These are phyloP conservation scores for Plectus sambesii DNA, from an alignment of 1,140 invertebrate genomes.

Conservation along the genomic window DNA sequence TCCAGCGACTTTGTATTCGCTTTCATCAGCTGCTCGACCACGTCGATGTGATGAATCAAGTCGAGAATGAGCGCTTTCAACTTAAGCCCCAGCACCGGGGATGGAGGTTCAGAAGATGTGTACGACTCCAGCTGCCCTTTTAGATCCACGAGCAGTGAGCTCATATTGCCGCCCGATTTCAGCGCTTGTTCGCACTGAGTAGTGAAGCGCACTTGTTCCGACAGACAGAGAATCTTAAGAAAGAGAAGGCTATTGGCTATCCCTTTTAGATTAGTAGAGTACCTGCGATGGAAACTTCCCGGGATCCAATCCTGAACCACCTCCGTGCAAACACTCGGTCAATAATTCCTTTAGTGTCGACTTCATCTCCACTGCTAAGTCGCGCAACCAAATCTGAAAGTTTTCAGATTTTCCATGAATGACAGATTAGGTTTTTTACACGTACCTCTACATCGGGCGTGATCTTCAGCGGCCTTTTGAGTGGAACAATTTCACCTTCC, in stretches of 20 bases:
- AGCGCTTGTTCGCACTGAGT: slow-evolving; percentile 69
- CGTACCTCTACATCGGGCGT: slow-evolving; percentile 66
- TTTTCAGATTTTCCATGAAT: slow-evolving; percentile 16
- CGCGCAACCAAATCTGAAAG: slow-evolving; percentile 64
- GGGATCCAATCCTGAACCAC: slow-evolving; percentile 54
- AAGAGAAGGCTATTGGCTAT: not conserved
- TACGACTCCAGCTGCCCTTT: slow-evolving; percentile 56
- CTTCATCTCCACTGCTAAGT: slow-evolving; percentile 68
- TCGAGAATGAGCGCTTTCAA: slow-evolving; percentile 71
- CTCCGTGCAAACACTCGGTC: slow-evolving; percentile 58
- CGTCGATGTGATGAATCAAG: slow-evolving; percentile 73
- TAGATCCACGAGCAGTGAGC: slow-evolving; percentile 49
- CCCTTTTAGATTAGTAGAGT: not conserved
- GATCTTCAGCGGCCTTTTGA: slow-evolving; percentile 64
- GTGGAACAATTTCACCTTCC: slow-evolving; percentile 68
- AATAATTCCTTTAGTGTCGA: slow-evolving; percentile 59
- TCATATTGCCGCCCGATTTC: slow-evolving; percentile 53
- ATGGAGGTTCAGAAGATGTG: slow-evolving; percentile 52
- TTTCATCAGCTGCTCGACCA: slow-evolving; percentile 65
- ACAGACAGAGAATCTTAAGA: slow-evolving; percentile 60
- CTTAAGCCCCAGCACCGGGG: slow-evolving; percentile 35
- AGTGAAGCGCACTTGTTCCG: slow-evolving; percentile 65
- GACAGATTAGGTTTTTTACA: too few species aligned
- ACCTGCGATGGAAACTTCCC: slow-evolving; percentile 65
- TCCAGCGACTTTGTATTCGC: slow-evolving; percentile 55